These are phyloP conservation scores for Bubo blakistoni DNA, from an alignment of 2,113 vertebrate genomes.

Conservation along the genomic window DNA sequence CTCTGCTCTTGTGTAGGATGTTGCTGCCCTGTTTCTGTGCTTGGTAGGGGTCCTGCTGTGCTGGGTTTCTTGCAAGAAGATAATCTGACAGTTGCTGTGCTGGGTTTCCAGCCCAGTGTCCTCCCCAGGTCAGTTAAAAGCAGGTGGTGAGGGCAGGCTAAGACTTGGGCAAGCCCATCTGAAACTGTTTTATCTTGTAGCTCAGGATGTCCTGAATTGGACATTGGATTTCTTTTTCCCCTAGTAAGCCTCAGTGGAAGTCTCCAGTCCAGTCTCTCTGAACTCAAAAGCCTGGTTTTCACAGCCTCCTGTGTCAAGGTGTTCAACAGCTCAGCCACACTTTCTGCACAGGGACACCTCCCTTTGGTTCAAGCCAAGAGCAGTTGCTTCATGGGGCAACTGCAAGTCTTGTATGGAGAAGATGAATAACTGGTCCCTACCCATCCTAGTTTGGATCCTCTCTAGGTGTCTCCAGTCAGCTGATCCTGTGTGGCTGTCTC, in stretches of 20 bases:
- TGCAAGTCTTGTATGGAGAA: neutral
- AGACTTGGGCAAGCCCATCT: neutral
- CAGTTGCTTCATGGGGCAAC: neutral
- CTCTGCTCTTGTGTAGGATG: neutral
- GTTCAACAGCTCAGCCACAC: neutral
- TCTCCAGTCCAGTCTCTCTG: neutral
- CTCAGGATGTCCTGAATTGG: neutral
- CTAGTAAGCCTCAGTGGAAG: neutral
- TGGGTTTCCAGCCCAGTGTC: neutral
- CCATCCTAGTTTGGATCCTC: too few species aligned
- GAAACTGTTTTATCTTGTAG: too few species aligned
- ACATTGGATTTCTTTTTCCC: too few species aligned
- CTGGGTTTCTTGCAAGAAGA: neutral
- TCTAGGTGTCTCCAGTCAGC: neutral
- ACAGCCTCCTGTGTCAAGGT: neutral
- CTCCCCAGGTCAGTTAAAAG: neutral
- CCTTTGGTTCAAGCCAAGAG: neutral
- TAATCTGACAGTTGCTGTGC: neutral
- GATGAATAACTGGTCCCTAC: too few species aligned
- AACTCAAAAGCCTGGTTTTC: neutral
- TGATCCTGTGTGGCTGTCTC: neutral
- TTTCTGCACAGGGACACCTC: neutral
- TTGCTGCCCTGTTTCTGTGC: neutral
- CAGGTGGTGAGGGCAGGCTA: neutral
- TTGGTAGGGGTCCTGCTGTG: neutral